These are phyloP conservation scores for Luehdorfia chinensis DNA, from an alignment of 1,140 invertebrate species.

Conservation along the genomic window DNA sequence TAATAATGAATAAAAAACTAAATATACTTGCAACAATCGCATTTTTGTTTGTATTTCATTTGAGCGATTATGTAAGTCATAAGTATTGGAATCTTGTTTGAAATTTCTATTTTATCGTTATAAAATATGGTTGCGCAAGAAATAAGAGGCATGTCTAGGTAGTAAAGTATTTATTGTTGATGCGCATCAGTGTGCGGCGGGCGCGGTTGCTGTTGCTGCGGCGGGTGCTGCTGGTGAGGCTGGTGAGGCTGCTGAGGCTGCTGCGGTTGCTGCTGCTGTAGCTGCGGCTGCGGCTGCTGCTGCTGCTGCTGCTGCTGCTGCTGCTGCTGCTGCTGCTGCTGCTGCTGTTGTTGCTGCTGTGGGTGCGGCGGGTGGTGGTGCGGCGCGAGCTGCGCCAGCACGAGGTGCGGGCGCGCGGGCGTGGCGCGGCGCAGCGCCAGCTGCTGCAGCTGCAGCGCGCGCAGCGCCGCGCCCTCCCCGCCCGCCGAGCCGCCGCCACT, in stretches of 20 bases:
- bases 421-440: conserved; percentile 39
- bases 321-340: conserved; percentile 18
- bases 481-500: conserved; percentile 19
- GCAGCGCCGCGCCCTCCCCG: conserved; percentile 32
- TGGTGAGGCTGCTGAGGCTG: too few relatives aligned
- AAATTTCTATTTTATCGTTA: too few relatives aligned
- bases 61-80: too few relatives aligned
- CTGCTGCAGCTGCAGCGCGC: conserved; percentile 55
- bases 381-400: conserved; percentile 29
- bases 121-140: neutral
- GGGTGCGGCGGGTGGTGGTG: conserved; percentile 16
- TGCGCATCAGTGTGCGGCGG: neutral
- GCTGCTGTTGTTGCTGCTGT: conserved; percentile 19
- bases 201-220: neutral
- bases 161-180: conserved; percentile 1
- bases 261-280: neutral
- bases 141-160: neutral
- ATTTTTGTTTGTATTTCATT: too few relatives aligned
- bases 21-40: too few relatives aligned
- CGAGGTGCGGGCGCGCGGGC: conserved; percentile 25
- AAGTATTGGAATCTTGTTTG: too few relatives aligned
- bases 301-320: conserved; percentile 2
- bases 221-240: too few relatives aligned
- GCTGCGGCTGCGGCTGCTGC: conserved; percentile 15
- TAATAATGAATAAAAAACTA: too few relatives aligned